Base-by-base conservation (phyloP, 1,140 invertebrate species). In the Arctopsyche grandis region DNA sequence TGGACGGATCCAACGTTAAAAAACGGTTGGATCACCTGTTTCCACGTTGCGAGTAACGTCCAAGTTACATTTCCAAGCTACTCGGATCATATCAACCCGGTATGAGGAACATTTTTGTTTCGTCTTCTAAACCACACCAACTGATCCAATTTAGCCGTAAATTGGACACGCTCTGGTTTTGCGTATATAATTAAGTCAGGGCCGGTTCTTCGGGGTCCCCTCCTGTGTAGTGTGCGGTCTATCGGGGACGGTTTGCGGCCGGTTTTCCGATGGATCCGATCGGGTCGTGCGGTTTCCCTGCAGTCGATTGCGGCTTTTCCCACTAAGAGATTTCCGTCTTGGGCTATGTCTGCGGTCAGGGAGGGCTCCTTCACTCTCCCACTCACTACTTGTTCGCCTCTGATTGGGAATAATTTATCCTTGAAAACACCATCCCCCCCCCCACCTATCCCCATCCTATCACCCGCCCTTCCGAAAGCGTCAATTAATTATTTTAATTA, bases 391-490 rank as follows among this genome's bases (percentile, higher is more conserved):
- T 77, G 75, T 77, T 69, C 75, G 52, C 29, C 69, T 22, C 66
- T 78, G 77, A 78, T 78, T 71, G 77, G 77, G 77, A 78, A 78
- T 78, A 71, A 78, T 71, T 78, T 52, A 78, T 71, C 77, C 75
- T 10, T 29, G 9, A 19, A 24, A 66, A 52, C 16, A 16, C 48
- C 48, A 1, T 5, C 48, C 16, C 44, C 12, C 44, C 44, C 44
- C n/a, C n/a, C n/a, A n/a, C n/a, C n/a, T n/a, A n/a, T n/a, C n/a
- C n/a, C 44, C 12, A 12, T 46, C 44, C 44, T 12, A 7, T 46
- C 48, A 52, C 5, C 12, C 10, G 5, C 46, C 21, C 29, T 3
- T 44, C 48, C 38, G 56, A 76, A 63, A 76, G 24, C 29, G 74
- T 76, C 74, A 76, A 76, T 76, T 76, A 76, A 76, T 76, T 76